Evolutionary conservation across 64 coral and sea anemone genomes (phyloP).

Genomic region (Montipora efflorescens): DNA sequence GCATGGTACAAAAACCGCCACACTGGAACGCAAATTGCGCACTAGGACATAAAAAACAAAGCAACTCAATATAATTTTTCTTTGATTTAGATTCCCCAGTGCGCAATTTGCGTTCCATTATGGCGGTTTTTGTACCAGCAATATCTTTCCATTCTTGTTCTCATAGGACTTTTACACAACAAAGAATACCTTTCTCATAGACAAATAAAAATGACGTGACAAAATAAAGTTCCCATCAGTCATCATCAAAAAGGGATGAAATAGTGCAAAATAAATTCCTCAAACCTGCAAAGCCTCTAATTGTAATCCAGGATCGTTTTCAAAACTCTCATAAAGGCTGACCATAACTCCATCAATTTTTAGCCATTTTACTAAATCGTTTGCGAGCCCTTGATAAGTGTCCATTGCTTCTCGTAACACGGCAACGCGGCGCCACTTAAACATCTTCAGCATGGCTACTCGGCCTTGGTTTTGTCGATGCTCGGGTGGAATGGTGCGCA

Average conservation of each 20-base stretch:
- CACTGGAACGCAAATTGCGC: no score
- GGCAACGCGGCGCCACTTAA: conserved; percentile 57
- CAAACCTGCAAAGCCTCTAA: conserved; percentile 71
- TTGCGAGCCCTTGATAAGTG: conserved; percentile 74
- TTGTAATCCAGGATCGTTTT: conserved; percentile 39
- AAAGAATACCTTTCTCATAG: no score
- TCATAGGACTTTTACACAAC: no score
- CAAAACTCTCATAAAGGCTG: conserved; percentile 67
- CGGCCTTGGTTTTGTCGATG: conserved; percentile 72
- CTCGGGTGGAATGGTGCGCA: conserved; percentile 81
- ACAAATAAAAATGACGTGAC: no score
- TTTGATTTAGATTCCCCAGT: no score
- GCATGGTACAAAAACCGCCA: no score
- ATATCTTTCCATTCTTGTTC: no score
- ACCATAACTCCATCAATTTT: conserved; percentile 48
- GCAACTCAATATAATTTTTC: no score
- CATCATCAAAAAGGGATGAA: background rate
- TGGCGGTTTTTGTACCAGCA: no score
- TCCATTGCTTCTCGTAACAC: conserved; percentile 70
- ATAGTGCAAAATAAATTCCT: background rate
- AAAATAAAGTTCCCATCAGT: no score
- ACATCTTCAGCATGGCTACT: conserved; percentile 54
- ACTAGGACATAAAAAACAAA: no score
- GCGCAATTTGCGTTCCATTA: no score
- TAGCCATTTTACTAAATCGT: conserved; percentile 72